phyloP scores from a whole-genome alignment of 2,888 invertebrate species.

The Dasypogon diadema region DNA sequence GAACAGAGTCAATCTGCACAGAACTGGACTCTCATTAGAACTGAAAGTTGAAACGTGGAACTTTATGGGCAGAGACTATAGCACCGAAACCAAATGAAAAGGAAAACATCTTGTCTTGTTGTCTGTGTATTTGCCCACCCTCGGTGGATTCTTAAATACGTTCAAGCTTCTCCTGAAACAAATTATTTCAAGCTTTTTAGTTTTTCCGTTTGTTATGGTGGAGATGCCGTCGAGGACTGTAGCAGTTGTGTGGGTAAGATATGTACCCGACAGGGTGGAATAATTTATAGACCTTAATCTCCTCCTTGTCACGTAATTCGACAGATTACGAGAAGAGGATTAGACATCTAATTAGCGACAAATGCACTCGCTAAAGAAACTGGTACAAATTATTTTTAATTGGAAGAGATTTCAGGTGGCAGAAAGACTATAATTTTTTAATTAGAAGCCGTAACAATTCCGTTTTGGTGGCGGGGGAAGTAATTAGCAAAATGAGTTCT shows the following conservation, averaged over 20 bases:
- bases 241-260: constrained; percentile 24
- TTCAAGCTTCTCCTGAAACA: constrained; percentile 2
- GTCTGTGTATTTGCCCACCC: neutral
- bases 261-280: constrained; percentile 22
- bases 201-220: constrained; percentile 35
- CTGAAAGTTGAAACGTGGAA: constrained; percentile 9
- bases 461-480: neutral
- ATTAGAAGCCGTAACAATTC: neutral
- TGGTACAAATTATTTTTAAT: constrained; percentile 42
- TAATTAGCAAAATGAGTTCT: neutral
- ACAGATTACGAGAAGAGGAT: constrained; percentile 44
- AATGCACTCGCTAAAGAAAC: constrained; percentile 33
- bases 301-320: constrained; percentile 46
- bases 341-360: constrained; percentile 47
- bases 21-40: constrained; percentile 8
- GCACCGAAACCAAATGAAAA: constrained; percentile 17
- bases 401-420: constrained; percentile 36
- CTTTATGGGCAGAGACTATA: constrained; percentile 12
- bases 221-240: constrained; percentile 4
- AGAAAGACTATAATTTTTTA: constrained; percentile 36
- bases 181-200: constrained; percentile 35
- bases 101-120: neutral
- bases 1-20: neutral
- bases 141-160: neutral
- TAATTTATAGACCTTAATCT: constrained; percentile 44